Evolutionary conservation across 2,797 vertebrate species (phyloP), one percentile per base, ranked within the genome.

Genomic region (Coregonus ussuriensis): DNA sequence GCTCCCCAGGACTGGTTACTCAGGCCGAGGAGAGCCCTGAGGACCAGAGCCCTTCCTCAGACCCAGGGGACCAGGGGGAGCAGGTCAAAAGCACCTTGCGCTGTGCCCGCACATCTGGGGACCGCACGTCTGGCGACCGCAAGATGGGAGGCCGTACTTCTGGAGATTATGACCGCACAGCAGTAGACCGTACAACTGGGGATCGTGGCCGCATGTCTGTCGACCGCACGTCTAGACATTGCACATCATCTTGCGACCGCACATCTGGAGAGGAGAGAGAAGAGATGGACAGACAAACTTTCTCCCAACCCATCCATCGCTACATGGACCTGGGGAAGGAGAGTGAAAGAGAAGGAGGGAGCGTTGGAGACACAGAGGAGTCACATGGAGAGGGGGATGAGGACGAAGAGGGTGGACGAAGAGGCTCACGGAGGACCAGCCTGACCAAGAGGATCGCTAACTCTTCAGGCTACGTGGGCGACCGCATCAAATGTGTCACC

Each of bases 401-500:
- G 0, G 97, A 98, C 1, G 93, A 95, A 1, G 95, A 94, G 0
- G 96, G 97, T 1, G 91, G 94, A 62, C 85, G 96, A 78, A 98
- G 95, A 91, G 92, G 92, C 83, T 95, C 94, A 91, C 96, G 96
- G 76, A 89, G 87, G 37, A 98, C 97, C 54, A 98, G 98, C 84
- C 82, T 99, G 91, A 96, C 97, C 81, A 99, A 98, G 87, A 94
- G 98, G 90, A 99, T 99, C 0, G 98, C 97, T 35, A 99, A 99
- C 93, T 99, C 98, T 21, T 94, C 97, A 0, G 98, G 98, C 94
- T 99, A 97, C 2, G 98, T 99, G 91, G 98, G 98, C 80, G 98
- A 99, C 90, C 96, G 97, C 81, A 97, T 99, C 95, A 99, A 99
- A 93, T 99, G 96, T 76, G 95, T 99, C 91, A 99, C 98, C 53